A percentile compares a stretch with the other conserved stretches of the same genome.
Evolutionary conservation across 2,888 invertebrate genomes (phyloP).

Genomic region (Athalia rosae): DNA sequence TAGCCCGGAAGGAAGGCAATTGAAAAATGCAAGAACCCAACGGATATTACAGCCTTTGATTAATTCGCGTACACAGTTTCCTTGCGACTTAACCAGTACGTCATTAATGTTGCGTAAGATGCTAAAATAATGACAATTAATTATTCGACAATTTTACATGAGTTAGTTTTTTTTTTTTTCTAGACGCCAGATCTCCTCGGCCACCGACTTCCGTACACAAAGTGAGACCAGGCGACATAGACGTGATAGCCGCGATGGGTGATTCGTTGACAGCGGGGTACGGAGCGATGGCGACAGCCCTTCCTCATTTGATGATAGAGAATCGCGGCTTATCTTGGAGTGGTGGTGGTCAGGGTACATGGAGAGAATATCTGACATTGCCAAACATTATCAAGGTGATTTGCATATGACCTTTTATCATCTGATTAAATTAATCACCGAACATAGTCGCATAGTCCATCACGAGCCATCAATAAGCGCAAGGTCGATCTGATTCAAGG

Average conservation of each 20-base stretch:
- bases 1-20: constrained; percentile 48
- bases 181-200: constrained; percentile 60
- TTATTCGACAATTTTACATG: background rate
- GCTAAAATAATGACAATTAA: background rate
- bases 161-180: background rate
- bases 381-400: constrained; percentile 83
- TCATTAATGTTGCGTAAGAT: background rate
- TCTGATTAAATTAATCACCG: background rate
- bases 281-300: constrained; percentile 74
- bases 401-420: background rate
- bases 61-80: constrained; percentile 57
- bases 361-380: constrained; percentile 82
- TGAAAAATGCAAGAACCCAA: constrained; percentile 48
- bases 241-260: constrained; percentile 78
- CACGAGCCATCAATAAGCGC: background rate
- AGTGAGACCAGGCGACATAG: constrained; percentile 79
- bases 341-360: constrained; percentile 80
- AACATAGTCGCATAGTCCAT: background rate
- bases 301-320: constrained; percentile 71
- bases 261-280: constrained; percentile 79
- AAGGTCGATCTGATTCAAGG: constrained; percentile 59
- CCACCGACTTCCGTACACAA: constrained; percentile 77
- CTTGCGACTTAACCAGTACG: constrained; percentile 64
- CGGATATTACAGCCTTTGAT: constrained; percentile 55
- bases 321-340: constrained; percentile 62